Evolutionary conservation across 2,797 vertebrate genomes (phyloP).

Genomic region (Cephalopachus bancanus): DNA sequence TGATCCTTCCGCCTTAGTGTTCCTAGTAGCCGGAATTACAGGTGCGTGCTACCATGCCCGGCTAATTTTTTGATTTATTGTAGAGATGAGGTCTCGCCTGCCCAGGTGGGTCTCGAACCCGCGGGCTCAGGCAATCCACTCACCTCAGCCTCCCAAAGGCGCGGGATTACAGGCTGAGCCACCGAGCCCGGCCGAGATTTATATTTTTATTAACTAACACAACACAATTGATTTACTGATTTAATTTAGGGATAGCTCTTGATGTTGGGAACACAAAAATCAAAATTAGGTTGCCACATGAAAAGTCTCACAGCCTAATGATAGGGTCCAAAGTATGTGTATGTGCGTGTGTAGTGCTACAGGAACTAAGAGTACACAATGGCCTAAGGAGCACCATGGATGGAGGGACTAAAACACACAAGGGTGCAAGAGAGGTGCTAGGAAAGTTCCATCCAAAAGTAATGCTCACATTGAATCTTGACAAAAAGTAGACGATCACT

Average conservation of each 20-base stretch:
- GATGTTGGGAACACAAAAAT: neutral
- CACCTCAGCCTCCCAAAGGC: too few species aligned
- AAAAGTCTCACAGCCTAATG: neutral
- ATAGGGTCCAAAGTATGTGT: neutral
- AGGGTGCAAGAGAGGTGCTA: neutral
- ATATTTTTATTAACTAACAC: conserved; percentile 11
- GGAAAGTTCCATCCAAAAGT: neutral
- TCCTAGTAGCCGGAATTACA: too few species aligned
- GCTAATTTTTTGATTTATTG: too few species aligned
- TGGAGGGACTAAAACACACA: neutral
- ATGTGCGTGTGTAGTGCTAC: neutral
- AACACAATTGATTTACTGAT: neutral
- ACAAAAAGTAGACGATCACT: neutral
- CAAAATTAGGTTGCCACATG: neutral
- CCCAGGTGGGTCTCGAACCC: too few species aligned
- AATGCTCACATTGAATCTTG: neutral
- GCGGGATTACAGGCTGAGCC: too few species aligned
- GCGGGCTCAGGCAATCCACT: too few species aligned
- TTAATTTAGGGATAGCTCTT: neutral
- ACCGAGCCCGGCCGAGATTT: neutral
- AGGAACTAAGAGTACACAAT: neutral
- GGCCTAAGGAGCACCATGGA: neutral
- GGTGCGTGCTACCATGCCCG: too few species aligned
- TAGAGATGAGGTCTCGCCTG: too few species aligned
- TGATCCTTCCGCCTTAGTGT: too few species aligned